Base-by-base conservation (phyloP, 2,888 invertebrate species). In the Temnothorax rugatulus region DNA sequence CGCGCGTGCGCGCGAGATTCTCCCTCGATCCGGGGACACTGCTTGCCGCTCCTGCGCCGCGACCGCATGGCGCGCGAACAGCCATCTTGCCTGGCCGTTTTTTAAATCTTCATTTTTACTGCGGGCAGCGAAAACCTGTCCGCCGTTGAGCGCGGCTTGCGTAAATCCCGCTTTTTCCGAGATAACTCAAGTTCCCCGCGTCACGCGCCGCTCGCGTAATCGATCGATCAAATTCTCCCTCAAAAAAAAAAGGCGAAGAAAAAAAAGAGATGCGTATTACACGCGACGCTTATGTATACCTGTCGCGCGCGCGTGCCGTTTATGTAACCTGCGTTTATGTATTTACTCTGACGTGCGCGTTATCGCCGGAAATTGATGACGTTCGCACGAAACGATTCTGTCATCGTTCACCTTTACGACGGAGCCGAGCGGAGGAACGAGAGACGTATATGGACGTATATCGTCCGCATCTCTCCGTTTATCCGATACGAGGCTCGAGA, bases 11-110 rank as follows among this genome's bases (percentile, higher is more conserved):
- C 68, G 66, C 38, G 1, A 18, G 13, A 76, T 9, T 52, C 34
- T 38, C 38, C 18, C 38, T 64, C 15, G 50, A 52, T 25, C 25
- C 38, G 8, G 52, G 38, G 9, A 29, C 9, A 8, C 11, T 0
- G n/a, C 3, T 18, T 15, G 64, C 76, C 41, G 52, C 41, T 50
- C 50, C 76, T 66, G 82, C 69, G 79, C 59, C 57, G 59, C 41
- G 44, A 47, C 77, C 57, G 61, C 81, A 11, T 41, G 66, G 34
- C 41, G 88, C 89, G 89, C 87, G 88, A 90, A 89, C 81, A 64
- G 68, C 90, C 88, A 90, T 90, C 85, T 89, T 87, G 77, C 34
- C 74, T 1, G 15, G 34, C 3, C 57, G 69, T 86, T 87, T 88
- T 89, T 90, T 69, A 84, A 90, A 90, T 66, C 18, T 21, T 25